These are phyloP conservation scores for Zaprionus lineosus DNA, from an alignment of 2,888 invertebrate genomes.

Conservation along the genomic window DNA sequence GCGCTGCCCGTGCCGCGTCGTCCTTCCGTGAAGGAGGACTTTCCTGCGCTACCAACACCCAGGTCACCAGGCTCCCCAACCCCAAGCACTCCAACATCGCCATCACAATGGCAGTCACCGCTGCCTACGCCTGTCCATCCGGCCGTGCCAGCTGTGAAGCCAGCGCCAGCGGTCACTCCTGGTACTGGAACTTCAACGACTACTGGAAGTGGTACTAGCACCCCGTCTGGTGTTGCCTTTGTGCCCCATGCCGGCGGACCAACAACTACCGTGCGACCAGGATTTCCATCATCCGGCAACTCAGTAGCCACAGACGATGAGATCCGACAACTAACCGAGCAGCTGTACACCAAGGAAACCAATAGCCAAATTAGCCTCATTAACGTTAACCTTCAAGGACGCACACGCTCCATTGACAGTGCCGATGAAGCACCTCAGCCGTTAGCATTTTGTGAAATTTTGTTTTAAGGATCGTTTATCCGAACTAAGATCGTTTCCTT, in stretches of 20 bases:
- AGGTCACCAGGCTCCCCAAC: conserved; percentile 44
- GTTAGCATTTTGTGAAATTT: conserved; percentile 85
- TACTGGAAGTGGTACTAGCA: not conserved
- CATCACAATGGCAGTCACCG: conserved; percentile 65
- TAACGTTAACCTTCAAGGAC: conserved; percentile 89
- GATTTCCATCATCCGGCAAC: conserved; percentile 81
- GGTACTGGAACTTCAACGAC: conserved; percentile 8
- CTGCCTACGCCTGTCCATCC: conserved; percentile 61
- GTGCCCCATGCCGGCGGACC: conserved; percentile 64
- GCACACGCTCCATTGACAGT: conserved; percentile 87
- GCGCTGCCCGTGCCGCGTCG: conserved; percentile 67
- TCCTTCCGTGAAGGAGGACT: conserved; percentile 72
- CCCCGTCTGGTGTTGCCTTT: conserved; percentile 66
- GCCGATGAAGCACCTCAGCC: conserved; percentile 89
- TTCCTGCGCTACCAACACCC: conserved; percentile 74
- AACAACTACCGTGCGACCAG: conserved; percentile 73
- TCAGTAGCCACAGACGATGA: conserved; percentile 86
- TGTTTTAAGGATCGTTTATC: conserved; percentile 2
- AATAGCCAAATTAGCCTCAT: conserved; percentile 89
- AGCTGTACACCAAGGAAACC: conserved; percentile 87
- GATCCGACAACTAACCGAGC: conserved; percentile 88
- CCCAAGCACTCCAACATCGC: conserved; percentile 40
- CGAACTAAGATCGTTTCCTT: conserved; percentile 42
- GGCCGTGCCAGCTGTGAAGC: conserved; percentile 27
- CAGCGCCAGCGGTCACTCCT: conserved; percentile 13